A percentile compares a stretch with the other conserved stretches of the same genome.
Evolutionary conservation across 2,113 vertebrate species (phyloP).

Genomic region (Tachycineta bicolor): DNA sequence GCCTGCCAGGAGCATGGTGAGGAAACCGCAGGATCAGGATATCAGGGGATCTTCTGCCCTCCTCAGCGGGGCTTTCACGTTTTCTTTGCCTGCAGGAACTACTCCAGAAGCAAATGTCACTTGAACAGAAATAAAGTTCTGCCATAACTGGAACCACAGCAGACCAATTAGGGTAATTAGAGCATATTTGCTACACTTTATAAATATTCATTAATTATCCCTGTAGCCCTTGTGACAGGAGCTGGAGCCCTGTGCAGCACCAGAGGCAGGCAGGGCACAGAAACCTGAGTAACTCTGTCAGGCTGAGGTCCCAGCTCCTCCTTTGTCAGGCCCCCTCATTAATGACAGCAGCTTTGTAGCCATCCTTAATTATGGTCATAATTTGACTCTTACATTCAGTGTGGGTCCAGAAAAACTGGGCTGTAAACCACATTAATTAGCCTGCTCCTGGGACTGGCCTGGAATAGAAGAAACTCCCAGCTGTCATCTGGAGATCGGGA

Average conservation of each 20-base stretch:
- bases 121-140: slow-evolving; percentile 28
- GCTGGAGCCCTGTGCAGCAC: background rate
- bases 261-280: background rate
- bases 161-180: slow-evolving; percentile 42
- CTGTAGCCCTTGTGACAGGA: background rate
- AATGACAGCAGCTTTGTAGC: background rate
- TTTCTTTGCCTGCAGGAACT: background rate
- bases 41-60: background rate
- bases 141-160: background rate
- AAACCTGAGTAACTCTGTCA: background rate
- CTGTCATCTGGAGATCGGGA: background rate
- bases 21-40: background rate
- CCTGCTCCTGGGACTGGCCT: background rate
- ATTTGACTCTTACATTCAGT: background rate
- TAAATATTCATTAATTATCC: slow-evolving; percentile 31
- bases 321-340: background rate
- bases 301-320: background rate
- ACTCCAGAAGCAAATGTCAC: slow-evolving; percentile 22
- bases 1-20: background rate
- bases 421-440: background rate
- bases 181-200: slow-evolving; percentile 37
- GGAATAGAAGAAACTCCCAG: background rate
- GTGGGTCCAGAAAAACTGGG: background rate
- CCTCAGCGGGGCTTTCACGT: background rate
- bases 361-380: background rate